phyloP scores from a whole-genome alignment of 2,888 invertebrate genomes.

The Glomeris marginata region DNA sequence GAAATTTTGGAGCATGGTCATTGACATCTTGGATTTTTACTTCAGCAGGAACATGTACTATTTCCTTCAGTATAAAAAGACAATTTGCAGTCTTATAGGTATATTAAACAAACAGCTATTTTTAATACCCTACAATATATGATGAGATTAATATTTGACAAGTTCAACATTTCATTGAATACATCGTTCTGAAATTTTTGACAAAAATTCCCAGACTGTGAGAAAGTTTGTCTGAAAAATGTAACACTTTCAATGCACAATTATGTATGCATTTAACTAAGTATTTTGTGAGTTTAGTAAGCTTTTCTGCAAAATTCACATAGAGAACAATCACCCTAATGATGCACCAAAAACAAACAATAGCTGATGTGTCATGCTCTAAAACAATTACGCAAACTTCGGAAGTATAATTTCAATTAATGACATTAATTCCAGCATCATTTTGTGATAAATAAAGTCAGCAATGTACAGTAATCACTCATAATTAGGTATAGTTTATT shows the following conservation, averaged over 20 bases:
- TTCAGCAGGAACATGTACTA: slow-evolving; percentile 14
- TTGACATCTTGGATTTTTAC: slow-evolving; percentile 80
- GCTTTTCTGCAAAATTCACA: too few relatives aligned
- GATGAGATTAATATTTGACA: background rate
- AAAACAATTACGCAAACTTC: background rate
- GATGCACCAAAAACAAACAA: background rate
- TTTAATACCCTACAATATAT: slow-evolving; percentile 39
- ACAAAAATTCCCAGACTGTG: too few relatives aligned
- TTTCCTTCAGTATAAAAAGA: slow-evolving; percentile 10
- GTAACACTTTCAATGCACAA: too few relatives aligned
- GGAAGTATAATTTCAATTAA: too few relatives aligned
- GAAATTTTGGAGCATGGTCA: slow-evolving; percentile 55
- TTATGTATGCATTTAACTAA: too few relatives aligned
- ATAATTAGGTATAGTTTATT: background rate
- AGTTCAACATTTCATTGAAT: too few relatives aligned
- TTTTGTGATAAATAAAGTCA: background rate
- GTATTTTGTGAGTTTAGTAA: too few relatives aligned
- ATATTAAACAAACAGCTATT: slow-evolving; percentile 55
- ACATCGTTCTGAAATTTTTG: too few relatives aligned
- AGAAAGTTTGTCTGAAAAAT: too few relatives aligned
- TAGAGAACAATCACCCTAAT: background rate
- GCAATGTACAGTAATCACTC: background rate
- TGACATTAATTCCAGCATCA: too few relatives aligned
- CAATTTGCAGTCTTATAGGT: background rate
- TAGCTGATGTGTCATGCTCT: background rate